Base-by-base conservation (phyloP, 64 coral and sea anemone genomes). In the Trachythela sp. region DNA sequence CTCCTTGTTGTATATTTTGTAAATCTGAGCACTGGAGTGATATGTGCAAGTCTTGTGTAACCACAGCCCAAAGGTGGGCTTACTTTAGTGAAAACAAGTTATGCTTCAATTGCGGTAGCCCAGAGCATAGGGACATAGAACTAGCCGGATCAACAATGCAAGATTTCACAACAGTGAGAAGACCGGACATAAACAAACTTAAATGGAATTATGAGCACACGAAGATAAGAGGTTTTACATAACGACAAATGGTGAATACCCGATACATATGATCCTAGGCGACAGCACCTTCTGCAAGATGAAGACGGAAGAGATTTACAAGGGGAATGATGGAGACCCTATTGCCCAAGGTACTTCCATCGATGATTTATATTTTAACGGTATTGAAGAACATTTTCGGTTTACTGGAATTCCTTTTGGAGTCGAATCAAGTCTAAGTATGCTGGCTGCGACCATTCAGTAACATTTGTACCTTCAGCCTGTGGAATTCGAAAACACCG, bases 261-360 rank as follows among this genome's bases (percentile, higher is more conserved):
- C 71, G 2, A 77, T 77, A 32, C 71, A 77, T 38, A 32, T 77
- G 30, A 77, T 77, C 32, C 9, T 77, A 4, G 71, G 71, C 13
- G 71, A 77, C 71, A 77, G 71, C 71, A 77, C 71, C 29, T 77
- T 77, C n/a, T n/a, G n/a, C n/a, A n/a, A n/a, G n/a, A 70, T 70
- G 24, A 70, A 70, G 64, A 70, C 64, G 5, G 64, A 70, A n/a
- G 64, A 70, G 64, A 70, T 70, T 32, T 70, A 32, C n/a, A n/a
- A n/a, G n/a, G n/a, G n/a, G n/a, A n/a, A n/a, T n/a, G 29, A 33
- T 2, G 75, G 75, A 39, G 30, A 80, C 0, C 75, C 75, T 0
- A 39, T 80, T 13, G 75, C 34, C 31, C 27, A 80, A 37, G 75
- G 75, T 39, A 80, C 75, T 40, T 15, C 75, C 8, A 34, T 80